A percentile compares a stretch with the other conserved stretches of the same genome.
phyloP scores from a whole-genome alignment of 2,113 vertebrate genomes.

The Ia io region DNA sequence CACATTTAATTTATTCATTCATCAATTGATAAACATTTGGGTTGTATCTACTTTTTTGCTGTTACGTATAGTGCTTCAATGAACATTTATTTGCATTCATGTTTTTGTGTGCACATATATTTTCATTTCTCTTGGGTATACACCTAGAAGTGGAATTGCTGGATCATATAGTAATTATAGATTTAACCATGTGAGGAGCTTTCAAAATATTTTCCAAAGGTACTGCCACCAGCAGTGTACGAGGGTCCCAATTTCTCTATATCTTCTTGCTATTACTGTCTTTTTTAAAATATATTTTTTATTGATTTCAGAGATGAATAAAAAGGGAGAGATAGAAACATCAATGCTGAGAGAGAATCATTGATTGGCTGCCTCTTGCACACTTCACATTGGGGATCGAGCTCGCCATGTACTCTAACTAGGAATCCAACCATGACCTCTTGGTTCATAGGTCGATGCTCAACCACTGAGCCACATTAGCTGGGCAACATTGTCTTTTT shows the following conservation, averaged over 20 bases:
- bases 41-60: not conserved
- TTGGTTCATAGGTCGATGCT: too few relatives aligned
- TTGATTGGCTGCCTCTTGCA: too few relatives aligned
- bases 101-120: not conserved
- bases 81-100: not conserved
- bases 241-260: not conserved
- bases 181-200: not conserved
- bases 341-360: too few relatives aligned
- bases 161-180: not conserved
- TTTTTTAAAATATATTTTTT: not conserved
- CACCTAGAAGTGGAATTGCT: not conserved
- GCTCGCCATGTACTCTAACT: too few relatives aligned
- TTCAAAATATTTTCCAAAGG: not conserved
- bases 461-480: too few relatives aligned
- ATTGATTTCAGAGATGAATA: too few relatives aligned
- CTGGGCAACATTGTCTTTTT: not conserved
- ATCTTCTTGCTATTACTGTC: not conserved
- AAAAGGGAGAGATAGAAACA: too few relatives aligned
- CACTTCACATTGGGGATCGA: too few relatives aligned
- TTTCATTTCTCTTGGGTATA: conserved; percentile 16
- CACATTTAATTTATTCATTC: not conserved
- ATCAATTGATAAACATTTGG: not conserved
- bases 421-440: too few relatives aligned
- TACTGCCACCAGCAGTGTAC: not conserved
- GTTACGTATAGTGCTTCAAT: not conserved